Base-by-base conservation (phyloP, 64 coral and sea anemone genomes). In the Hydrozoanthus tunicans region DNA sequence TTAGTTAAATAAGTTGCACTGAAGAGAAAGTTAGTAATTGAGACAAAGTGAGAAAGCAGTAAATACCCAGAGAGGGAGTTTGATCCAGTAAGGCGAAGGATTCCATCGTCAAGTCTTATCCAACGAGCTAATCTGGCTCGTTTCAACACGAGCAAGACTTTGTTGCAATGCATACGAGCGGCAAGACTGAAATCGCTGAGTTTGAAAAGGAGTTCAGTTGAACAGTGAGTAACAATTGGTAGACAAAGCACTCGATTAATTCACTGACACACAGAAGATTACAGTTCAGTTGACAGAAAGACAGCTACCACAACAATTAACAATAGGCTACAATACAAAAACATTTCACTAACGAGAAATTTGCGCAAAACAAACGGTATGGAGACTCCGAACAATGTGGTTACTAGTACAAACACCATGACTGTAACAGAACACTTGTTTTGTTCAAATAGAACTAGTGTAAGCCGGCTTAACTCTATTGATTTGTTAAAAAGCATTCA, bases 31-130 rank as follows among this genome's bases (percentile, higher is more conserved):
- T 4, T 64, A 55, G 10, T 59, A 61, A 24, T 24, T 10, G 57
- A 26, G 58, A 56, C 74, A 88, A 73, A 88, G 84, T 73, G 67
- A 60, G 84, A 88, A 88, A 88, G 69, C 56, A 73, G 84, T 88
- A 88, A 88, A 88, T 88, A 88, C 84, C 84, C 84, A 88, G 68
- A 88, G 67, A 88, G 12, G 2, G 64, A 86, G 68, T 86, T 69
- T 56, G 56, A 15, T 86, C 83, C 83, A 55, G 70, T 9, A 86
- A 86, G 83, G 69, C 23, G 23, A 20, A 75, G 25, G 72, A 73
- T n/a, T 86, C 83, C 83, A 60, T 60, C 54, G 55, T 86, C 23
- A 86, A 60, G 68, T 24, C 24, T 56, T 74, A 56, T 86, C 83
- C 69, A 73, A 54, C 17, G 83, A 86, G 83, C 55, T 3, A 6